Conservation (phyloP, 2,113 vertebrate genomes). For the Petrocephalus zakoni region DNA sequence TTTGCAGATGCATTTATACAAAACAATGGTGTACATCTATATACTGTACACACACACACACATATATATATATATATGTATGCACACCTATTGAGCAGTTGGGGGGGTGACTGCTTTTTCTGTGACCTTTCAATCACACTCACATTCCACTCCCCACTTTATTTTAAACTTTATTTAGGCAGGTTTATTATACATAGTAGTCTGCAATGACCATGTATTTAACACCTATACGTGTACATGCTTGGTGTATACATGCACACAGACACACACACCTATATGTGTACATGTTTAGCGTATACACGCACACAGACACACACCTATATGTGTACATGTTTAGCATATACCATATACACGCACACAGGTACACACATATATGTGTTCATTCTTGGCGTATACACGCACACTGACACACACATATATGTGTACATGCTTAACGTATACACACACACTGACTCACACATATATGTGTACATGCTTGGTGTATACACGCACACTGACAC, state of each 20-base stretch:
- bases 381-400: too few relatives aligned
- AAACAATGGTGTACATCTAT: neutral
- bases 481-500: neutral
- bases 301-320: too few relatives aligned
- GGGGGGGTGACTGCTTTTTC: neutral
- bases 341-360: too few relatives aligned
- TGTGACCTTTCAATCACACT: neutral
- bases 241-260: neutral
- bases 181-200: neutral
- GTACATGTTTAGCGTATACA: too few relatives aligned
- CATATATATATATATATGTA: neutral
- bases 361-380: too few relatives aligned
- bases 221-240: neutral
- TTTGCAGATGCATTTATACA: neutral
- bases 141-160: neutral
- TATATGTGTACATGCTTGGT: neutral
- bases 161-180: neutral
- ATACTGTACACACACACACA: neutral
- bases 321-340: too few relatives aligned
- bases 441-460: too few relatives aligned
- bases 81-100: neutral
- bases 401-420: too few relatives aligned
- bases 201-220: neutral
- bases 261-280: too few relatives aligned
- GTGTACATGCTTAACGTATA: too few relatives aligned